A percentile compares a stretch with the other conserved stretches of the same genome.
Evolutionary conservation across 2,797 vertebrate genomes (phyloP).

Genomic region (Uromys caudimaculatus): DNA sequence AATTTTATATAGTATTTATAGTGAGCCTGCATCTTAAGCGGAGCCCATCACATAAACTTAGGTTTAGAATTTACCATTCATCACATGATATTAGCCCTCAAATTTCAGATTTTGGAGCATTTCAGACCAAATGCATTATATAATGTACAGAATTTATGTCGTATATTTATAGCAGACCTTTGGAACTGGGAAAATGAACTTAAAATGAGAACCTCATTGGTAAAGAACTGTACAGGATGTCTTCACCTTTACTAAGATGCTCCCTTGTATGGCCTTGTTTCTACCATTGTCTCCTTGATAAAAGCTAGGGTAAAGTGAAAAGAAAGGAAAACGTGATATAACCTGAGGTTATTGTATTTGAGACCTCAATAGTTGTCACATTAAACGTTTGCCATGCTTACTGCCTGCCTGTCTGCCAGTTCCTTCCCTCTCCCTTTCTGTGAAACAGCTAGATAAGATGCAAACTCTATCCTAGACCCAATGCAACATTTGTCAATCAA

Average conservation of each 20-base stretch:
- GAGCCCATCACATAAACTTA: background rate
- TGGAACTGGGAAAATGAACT: background rate
- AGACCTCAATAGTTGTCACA: background rate
- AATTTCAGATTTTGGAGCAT: background rate
- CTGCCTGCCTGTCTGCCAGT: background rate
- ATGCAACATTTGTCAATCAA: background rate
- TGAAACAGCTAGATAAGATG: background rate
- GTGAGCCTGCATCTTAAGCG: background rate
- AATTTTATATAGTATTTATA: background rate
- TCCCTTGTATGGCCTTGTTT: background rate
- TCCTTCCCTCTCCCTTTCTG: background rate
- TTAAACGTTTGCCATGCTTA: background rate
- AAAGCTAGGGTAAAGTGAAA: background rate
- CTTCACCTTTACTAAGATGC: background rate
- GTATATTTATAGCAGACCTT: background rate
- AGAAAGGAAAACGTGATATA: background rate
- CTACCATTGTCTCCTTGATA: background rate
- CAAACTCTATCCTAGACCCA: background rate
- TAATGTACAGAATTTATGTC: background rate
- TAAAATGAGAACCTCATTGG: background rate
- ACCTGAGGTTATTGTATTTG: background rate
- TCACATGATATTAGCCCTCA: background rate
- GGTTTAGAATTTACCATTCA: background rate
- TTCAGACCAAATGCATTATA: background rate
- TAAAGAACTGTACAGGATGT: background rate